phyloP scores from a whole-genome alignment of 2,797 vertebrate species.

The Pogonophryne albipinna region DNA sequence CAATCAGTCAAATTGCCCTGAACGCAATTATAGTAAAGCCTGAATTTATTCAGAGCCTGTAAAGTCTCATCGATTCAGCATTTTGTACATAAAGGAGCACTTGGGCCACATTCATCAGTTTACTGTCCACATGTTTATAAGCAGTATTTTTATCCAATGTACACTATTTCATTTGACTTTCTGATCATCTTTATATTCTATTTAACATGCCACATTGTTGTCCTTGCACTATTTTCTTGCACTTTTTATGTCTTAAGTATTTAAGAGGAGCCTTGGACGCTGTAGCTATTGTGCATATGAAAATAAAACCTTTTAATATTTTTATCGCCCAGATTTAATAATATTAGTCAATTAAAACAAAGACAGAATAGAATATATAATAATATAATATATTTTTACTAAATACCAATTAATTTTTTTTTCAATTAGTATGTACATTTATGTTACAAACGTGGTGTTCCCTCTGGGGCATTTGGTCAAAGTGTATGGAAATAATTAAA shows the following conservation, averaged over 20 bases:
- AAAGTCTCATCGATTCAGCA: neutral
- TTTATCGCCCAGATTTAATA: neutral
- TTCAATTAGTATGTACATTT: neutral
- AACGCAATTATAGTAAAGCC: constrained; percentile 18
- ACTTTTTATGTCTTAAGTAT: no score
- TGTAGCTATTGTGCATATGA: no score
- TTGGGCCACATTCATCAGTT: neutral
- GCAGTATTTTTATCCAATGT: no score
- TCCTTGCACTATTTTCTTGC: no score
- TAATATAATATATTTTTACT: no score
- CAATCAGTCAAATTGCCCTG: constrained; percentile 38
- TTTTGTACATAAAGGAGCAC: neutral
- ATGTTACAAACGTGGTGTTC: neutral
- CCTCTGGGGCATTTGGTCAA: neutral
- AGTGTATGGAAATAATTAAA: neutral
- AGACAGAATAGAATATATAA: neutral
- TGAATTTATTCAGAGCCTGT: constrained; percentile 1
- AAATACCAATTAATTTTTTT: no score
- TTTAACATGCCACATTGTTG: no score
- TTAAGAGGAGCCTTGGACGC: no score
- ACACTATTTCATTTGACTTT: no score
- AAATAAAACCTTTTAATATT: no score
- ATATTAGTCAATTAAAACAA: neutral
- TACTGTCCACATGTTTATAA: no score
- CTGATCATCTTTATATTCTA: no score